These are phyloP conservation scores for Cheilinus undulatus DNA, from an alignment of 2,113 vertebrate species.

Conservation along the genomic window DNA sequence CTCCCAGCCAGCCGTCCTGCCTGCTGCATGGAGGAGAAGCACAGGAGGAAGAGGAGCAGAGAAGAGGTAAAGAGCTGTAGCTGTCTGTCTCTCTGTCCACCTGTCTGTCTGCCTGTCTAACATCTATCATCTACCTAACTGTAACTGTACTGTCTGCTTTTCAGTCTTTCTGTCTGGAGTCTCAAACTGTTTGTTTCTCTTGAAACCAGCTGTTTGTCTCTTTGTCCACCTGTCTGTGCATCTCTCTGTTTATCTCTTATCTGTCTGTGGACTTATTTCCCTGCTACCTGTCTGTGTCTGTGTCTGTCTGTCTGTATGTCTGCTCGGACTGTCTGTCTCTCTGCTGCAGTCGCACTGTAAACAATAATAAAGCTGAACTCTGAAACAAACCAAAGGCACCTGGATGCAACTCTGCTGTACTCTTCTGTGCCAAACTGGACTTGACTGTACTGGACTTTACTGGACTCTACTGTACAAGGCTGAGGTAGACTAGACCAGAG, in stretches of 20 bases:
- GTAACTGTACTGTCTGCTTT: constrained; percentile 32
- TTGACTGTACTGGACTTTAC: neutral
- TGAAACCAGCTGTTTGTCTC: neutral
- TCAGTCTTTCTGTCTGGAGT: constrained; percentile 12
- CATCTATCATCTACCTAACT: constrained; percentile 19
- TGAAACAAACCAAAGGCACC: constrained; percentile 17
- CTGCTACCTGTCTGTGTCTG: neutral
- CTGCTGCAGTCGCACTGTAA: constrained; percentile 39
- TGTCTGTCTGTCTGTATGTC: constrained; percentile 13
- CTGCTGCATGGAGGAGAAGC: constrained; percentile 69
- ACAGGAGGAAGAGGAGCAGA: constrained; percentile 60
- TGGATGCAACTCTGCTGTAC: neutral
- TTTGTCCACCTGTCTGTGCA: constrained; percentile 1
- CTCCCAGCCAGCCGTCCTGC: constrained; percentile 68
- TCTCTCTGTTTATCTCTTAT: neutral
- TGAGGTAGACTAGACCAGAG: neutral
- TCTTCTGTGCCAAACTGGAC: neutral
- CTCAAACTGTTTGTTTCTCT: neutral
- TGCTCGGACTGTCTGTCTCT: constrained; percentile 1
- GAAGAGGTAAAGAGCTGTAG: constrained; percentile 64
- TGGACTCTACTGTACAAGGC: neutral
- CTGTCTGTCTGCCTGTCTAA: constrained; percentile 30
- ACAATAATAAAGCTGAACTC: constrained; percentile 41
- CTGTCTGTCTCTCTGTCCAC: constrained; percentile 40
- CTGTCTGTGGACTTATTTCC: neutral